Evolutionary conservation across 2,888 invertebrate genomes (phyloP).

Genomic region (Osmoderma eremita): DNA sequence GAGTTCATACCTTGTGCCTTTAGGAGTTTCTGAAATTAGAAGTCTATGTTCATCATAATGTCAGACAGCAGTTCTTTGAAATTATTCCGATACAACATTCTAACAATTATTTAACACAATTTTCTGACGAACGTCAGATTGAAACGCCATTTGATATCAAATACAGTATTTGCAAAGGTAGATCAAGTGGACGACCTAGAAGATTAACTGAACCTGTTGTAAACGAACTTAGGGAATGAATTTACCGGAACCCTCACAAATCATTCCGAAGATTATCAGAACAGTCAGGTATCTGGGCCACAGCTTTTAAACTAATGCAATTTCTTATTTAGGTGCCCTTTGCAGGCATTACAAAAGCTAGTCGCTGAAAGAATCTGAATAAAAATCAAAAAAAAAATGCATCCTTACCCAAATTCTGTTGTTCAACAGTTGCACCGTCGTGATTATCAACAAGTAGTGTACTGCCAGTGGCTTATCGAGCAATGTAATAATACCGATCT

Average conservation of each 20-base stretch:
- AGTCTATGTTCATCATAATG: too few relatives aligned
- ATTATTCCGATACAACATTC: too few relatives aligned
- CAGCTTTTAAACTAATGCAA: background rate
- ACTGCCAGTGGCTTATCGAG: background rate
- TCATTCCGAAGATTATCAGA: background rate
- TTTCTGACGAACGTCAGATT: too few relatives aligned
- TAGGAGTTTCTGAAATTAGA: too few relatives aligned
- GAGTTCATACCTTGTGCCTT: too few relatives aligned
- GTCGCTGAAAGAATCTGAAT: background rate
- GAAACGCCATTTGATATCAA: too few relatives aligned
- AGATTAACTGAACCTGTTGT: too few relatives aligned
- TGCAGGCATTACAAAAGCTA: background rate
- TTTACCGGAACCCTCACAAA: background rate
- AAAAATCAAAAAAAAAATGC: background rate
- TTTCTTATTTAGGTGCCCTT: background rate
- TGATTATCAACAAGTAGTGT: slow-evolving; percentile 1
- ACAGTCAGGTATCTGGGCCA: background rate
- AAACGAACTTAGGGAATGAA: too few relatives aligned
- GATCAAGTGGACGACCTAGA: too few relatives aligned
- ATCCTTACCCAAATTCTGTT: slow-evolving; percentile 5
- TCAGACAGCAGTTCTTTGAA: too few relatives aligned
- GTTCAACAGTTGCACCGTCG: slow-evolving; percentile 3
- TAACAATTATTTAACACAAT: too few relatives aligned
- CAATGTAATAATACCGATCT: slow-evolving; percentile 2
- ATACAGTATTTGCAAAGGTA: too few relatives aligned